phyloP scores from a whole-genome alignment of 2,797 vertebrate species.

The Myoxocephalus aenaeus region DNA sequence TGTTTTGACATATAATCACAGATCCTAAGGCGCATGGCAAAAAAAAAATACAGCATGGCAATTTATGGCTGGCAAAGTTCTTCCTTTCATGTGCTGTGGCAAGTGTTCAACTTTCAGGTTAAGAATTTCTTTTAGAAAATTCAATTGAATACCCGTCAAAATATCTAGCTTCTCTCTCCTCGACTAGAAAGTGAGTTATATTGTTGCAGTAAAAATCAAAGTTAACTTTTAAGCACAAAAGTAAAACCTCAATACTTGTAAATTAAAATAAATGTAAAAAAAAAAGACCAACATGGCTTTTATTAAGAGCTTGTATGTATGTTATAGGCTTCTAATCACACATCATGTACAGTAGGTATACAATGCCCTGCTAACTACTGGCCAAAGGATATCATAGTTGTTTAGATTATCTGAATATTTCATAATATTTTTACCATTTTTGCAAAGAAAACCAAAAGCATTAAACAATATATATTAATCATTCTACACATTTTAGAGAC shows the following conservation, averaged over 20 bases:
- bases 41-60: conserved; percentile 17
- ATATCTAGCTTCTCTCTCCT: background rate
- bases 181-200: background rate
- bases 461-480: background rate
- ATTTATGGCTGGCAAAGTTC: conserved; percentile 34
- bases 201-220: background rate
- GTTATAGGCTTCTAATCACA: background rate
- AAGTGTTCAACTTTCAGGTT: conserved; percentile 24
- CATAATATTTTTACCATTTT: background rate
- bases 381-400: background rate
- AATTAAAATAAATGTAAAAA: background rate
- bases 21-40: conserved; percentile 12
- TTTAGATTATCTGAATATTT: background rate
- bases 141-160: background rate
- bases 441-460: background rate
- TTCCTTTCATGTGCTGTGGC: conserved; percentile 38
- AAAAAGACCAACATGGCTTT: background rate
- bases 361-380: background rate
- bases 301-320: background rate
- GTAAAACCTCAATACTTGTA: background rate
- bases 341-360: background rate
- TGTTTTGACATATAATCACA: conserved; percentile 53
- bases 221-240: background rate
- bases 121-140: conserved; percentile 10
- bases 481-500: background rate